These are phyloP conservation scores for Achroia grisella DNA, from an alignment of 1,140 invertebrate genomes.

Conservation along the genomic window DNA sequence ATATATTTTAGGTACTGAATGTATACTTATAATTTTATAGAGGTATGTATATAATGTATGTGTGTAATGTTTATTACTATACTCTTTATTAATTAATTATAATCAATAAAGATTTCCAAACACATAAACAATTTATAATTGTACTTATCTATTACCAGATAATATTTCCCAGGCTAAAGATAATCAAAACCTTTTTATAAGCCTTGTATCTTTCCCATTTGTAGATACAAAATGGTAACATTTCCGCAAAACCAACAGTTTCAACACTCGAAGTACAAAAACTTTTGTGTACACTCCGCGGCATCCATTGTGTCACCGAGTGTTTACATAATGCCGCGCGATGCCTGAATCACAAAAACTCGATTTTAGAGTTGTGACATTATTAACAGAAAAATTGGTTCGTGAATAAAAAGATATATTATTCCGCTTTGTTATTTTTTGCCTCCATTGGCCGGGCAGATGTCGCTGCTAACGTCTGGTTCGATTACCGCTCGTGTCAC, in stretches of 20 bases:
- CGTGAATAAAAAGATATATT: slow-evolving; percentile 24
- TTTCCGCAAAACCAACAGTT: slow-evolving; percentile 25
- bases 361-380: slow-evolving; percentile 46
- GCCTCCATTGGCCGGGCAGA: slow-evolving; percentile 31
- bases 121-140: too few species aligned
- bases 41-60: too few species aligned
- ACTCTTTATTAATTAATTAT: too few species aligned
- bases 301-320: slow-evolving; percentile 30
- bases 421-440: slow-evolving; percentile 38
- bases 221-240: not conserved
- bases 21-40: too few species aligned
- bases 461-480: slow-evolving; percentile 33
- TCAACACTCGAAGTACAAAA: slow-evolving; percentile 22
- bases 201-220: not conserved
- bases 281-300: slow-evolving; percentile 12
- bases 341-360: slow-evolving; percentile 27
- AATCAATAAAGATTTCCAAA: too few species aligned
- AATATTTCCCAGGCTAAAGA: too few species aligned
- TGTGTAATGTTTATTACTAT: too few species aligned
- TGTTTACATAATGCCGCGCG: slow-evolving; percentile 41
- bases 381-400: slow-evolving; percentile 59
- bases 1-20: too few species aligned
- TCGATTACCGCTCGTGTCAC: slow-evolving; percentile 40
- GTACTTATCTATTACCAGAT: too few species aligned
- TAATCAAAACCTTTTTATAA: too few species aligned